A percentile compares a stretch with the other conserved stretches of the same genome.
phyloP scores from a whole-genome alignment of 2,888 invertebrate species.

The Tribolium freemani region DNA sequence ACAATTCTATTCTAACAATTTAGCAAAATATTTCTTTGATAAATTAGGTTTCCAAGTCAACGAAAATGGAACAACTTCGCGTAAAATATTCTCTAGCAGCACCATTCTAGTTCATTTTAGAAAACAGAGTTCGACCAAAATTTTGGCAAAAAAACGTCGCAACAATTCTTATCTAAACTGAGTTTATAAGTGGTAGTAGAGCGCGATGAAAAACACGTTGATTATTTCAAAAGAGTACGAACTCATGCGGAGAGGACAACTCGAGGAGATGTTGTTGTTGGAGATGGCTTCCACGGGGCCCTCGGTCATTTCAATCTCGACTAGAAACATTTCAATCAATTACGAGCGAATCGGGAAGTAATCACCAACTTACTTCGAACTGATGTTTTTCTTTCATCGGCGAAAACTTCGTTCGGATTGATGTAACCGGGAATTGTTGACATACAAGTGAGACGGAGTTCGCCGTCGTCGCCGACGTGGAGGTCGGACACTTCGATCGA shows the following conservation, averaged over 20 bases:
- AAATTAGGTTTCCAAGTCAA: constrained; percentile 18
- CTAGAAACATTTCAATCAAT: constrained; percentile 46
- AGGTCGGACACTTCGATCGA: constrained; percentile 82
- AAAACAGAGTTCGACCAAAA: constrained; percentile 23
- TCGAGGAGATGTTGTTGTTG: constrained; percentile 39
- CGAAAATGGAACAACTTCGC: constrained; percentile 27
- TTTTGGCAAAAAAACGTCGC: constrained; percentile 13
- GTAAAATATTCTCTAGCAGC: constrained; percentile 27
- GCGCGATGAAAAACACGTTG: constrained; percentile 17
- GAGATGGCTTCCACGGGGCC: constrained; percentile 53
- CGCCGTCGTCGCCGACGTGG: constrained; percentile 78
- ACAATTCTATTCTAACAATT: background rate
- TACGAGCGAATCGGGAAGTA: too few species aligned
- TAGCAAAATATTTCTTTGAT: constrained; percentile 20
- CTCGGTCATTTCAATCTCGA: constrained; percentile 58
- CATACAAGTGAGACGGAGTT: constrained; percentile 80
- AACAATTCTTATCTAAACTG: background rate
- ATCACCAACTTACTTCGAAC: constrained; percentile 73
- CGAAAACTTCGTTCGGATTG: constrained; percentile 79
- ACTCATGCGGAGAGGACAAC: constrained; percentile 11
- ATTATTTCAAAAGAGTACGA: constrained; percentile 19
- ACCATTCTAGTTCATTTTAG: constrained; percentile 29
- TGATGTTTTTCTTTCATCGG: constrained; percentile 80
- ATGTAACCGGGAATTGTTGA: constrained; percentile 85
- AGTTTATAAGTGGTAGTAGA: constrained; percentile 22